Conservation (phyloP, 1,140 invertebrate species). For the Philopotamus ludificatus region DNA sequence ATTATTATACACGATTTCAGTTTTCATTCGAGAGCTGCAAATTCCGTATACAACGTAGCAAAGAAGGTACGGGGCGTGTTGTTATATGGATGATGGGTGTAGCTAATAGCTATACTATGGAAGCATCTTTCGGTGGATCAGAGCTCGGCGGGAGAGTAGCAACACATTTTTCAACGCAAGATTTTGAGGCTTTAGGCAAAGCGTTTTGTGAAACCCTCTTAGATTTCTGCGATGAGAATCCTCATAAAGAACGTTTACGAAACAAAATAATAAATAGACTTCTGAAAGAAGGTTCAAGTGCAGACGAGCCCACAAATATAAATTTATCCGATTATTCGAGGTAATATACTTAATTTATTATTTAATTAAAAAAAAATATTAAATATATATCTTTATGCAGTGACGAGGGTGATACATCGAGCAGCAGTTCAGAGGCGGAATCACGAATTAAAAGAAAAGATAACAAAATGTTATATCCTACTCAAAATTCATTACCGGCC, state of each 20-base stretch:
- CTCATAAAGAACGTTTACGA: constrained; percentile 77
- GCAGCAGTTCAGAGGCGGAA: constrained; percentile 58
- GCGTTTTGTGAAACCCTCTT: constrained; percentile 90
- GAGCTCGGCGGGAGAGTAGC: constrained; percentile 73
- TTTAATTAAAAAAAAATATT: constrained; percentile 10
- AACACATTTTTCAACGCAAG: constrained; percentile 82
- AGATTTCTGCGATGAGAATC: constrained; percentile 87
- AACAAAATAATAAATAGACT: constrained; percentile 77
- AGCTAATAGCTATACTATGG: constrained; percentile 91
- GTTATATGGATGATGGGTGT: constrained; percentile 94
- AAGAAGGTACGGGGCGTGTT: constrained; percentile 90
- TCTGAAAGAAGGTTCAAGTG: constrained; percentile 79
- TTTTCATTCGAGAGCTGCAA: constrained; percentile 93
- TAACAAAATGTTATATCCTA: constrained; percentile 29
- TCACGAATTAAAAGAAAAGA: constrained; percentile 42
- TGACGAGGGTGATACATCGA: constrained; percentile 76
- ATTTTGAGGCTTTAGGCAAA: constrained; percentile 71
- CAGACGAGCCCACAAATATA: constrained; percentile 84
- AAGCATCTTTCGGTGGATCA: constrained; percentile 90
- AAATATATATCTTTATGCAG: constrained; percentile 48
- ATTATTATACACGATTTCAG: constrained; percentile 56
- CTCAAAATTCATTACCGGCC: constrained; percentile 51
- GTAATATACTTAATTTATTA: constrained; percentile 51
- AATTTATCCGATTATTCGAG: constrained; percentile 82
- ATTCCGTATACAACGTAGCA: constrained; percentile 87